A percentile compares a stretch with the other conserved stretches of the same genome.
Conservation (phyloP, 2,888 invertebrate genomes). For the Cerastis leucographa region DNA sequence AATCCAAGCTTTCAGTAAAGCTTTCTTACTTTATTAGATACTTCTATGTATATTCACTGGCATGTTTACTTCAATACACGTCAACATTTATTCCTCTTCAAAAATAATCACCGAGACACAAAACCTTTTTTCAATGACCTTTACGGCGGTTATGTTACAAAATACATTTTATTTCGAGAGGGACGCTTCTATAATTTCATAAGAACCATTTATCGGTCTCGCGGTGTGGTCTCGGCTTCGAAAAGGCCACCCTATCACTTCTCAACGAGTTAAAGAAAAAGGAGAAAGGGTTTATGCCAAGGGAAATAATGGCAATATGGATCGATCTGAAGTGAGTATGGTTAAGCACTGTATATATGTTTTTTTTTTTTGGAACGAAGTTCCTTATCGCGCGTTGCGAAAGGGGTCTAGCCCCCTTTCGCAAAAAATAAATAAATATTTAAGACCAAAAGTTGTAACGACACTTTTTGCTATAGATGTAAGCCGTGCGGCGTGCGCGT, state of each 20-base stretch:
- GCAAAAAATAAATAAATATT: no score
- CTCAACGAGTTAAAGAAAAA: constrained; percentile 2
- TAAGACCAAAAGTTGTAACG: no score
- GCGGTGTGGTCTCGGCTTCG: constrained; percentile 47
- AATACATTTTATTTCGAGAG: constrained; percentile 48
- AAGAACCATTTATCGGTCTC: constrained; percentile 46
- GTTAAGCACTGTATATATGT: neutral
- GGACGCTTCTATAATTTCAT: constrained; percentile 56
- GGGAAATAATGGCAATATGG: neutral
- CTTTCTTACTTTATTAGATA: neutral
- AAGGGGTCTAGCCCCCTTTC: no score
- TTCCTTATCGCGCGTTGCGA: no score
- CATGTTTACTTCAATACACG: constrained; percentile 13
- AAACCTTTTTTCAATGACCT: constrained; percentile 43
- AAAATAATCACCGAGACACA: constrained; percentile 25
- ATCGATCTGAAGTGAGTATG: no score
- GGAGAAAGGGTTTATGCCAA: neutral
- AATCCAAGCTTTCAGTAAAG: neutral
- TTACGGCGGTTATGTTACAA: constrained; percentile 57
- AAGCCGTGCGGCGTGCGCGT: no score
- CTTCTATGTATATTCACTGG: neutral
- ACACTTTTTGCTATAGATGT: no score
- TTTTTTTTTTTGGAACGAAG: no score
- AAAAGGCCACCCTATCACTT: constrained; percentile 43
- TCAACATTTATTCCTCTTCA: constrained; percentile 23